These are phyloP conservation scores for Notodonta ziczac DNA, from an alignment of 2,888 invertebrate species.

Conservation along the genomic window DNA sequence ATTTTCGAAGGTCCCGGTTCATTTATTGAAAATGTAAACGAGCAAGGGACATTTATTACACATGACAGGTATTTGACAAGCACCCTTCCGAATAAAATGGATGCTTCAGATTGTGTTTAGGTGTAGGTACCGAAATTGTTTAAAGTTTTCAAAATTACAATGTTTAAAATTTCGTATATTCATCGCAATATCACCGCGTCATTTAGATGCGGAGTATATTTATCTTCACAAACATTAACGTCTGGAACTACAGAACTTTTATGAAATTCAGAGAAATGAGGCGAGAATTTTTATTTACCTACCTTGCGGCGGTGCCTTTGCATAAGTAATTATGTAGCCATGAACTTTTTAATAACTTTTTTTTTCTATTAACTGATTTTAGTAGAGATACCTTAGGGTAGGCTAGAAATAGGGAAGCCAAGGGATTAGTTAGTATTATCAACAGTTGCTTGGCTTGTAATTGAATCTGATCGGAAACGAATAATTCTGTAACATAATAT, in stretches of 20 bases:
- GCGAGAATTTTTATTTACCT: constrained; percentile 1
- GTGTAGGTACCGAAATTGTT: constrained; percentile 24
- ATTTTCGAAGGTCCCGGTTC: constrained; percentile 46
- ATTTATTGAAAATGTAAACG: constrained; percentile 57
- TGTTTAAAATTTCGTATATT: not conserved
- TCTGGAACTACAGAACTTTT: constrained; percentile 5
- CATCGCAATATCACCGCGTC: not conserved
- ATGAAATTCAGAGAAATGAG: constrained; percentile 1
- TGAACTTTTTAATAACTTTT: not conserved
- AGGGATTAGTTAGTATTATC: too few species aligned
- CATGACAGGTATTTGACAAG: constrained; percentile 49
- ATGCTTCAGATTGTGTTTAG: constrained; percentile 33
- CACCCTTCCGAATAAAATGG: constrained; percentile 43
- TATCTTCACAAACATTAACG: constrained; percentile 1
- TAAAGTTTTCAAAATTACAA: constrained; percentile 17
- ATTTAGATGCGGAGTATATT: constrained; percentile 1
- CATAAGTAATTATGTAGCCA: constrained; percentile 3
- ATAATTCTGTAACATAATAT: not conserved
- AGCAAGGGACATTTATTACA: constrained; percentile 49
- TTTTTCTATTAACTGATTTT: not conserved
- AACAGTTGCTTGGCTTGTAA: too few species aligned
- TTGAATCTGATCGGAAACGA: not conserved
- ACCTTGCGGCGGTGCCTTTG: not conserved
- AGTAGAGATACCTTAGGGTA: not conserved
- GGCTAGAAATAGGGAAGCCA: too few species aligned